phyloP scores from a whole-genome alignment of 2,888 invertebrate species.

The Elysia crispata region DNA sequence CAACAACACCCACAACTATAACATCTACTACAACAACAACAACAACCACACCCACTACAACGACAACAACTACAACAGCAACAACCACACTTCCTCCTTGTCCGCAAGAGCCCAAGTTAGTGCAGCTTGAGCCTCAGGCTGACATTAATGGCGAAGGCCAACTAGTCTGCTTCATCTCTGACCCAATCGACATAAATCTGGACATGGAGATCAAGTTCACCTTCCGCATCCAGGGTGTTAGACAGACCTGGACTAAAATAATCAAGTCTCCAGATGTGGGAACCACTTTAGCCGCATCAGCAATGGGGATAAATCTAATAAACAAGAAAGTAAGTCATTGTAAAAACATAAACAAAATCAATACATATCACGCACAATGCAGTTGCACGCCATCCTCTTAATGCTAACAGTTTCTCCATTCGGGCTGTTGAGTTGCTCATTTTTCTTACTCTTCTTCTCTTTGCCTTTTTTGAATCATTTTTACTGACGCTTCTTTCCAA shows the following conservation, averaged over 20 bases:
- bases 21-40: conserved; percentile 51
- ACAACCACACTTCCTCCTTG: conserved; percentile 43
- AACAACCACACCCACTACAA: conserved; percentile 49
- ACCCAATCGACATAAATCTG: conserved; percentile 36
- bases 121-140: conserved; percentile 27
- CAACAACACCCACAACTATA: conserved; percentile 49
- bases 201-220: conserved; percentile 44
- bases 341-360: too few relatives aligned
- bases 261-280: conserved; percentile 45
- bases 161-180: conserved; percentile 55
- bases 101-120: conserved; percentile 7
- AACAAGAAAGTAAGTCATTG: conserved; percentile 54
- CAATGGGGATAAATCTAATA: conserved; percentile 55
- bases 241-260: conserved; percentile 1
- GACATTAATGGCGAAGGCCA: conserved; percentile 47
- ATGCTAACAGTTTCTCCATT: too few relatives aligned
- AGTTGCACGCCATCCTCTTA: too few relatives aligned
- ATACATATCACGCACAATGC: too few relatives aligned
- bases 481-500: too few relatives aligned
- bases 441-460: too few relatives aligned
- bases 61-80: conserved; percentile 49
- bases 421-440: too few relatives aligned
- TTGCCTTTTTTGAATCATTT: too few relatives aligned
- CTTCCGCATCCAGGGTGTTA: conserved; percentile 37
- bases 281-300: conserved; percentile 53